A percentile compares a stretch with the other conserved stretches of the same genome.
Evolutionary conservation across 1,140 invertebrate species (phyloP).

Genomic region (Leguminivora glycinivorella): DNA sequence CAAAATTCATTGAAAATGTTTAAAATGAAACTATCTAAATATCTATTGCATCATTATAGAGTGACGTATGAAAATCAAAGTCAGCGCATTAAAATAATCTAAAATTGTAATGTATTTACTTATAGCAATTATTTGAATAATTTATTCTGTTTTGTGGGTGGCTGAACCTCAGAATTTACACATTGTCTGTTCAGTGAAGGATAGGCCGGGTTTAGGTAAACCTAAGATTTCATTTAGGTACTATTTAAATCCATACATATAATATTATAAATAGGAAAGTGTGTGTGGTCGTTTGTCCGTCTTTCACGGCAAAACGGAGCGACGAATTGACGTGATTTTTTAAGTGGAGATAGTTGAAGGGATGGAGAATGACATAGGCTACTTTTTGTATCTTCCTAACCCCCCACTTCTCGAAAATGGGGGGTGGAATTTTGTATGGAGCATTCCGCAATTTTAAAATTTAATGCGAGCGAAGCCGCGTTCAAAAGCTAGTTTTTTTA

Average conservation of each 20-base stretch:
- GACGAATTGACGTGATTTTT: too few relatives aligned
- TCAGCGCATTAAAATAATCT: not conserved
- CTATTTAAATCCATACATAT: not conserved
- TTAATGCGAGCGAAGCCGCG: too few relatives aligned
- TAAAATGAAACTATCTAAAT: conserved; percentile 2
- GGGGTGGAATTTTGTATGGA: too few relatives aligned
- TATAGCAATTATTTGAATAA: conserved; percentile 7
- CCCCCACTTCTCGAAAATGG: too few relatives aligned
- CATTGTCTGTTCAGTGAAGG: not conserved
- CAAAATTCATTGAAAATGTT: not conserved
- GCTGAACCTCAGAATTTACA: not conserved
- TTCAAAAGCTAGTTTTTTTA: too few relatives aligned
- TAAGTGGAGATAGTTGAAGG: too few relatives aligned
- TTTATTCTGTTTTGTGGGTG: not conserved
- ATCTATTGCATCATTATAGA: not conserved
- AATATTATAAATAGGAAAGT: too few relatives aligned
- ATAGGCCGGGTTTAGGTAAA: not conserved
- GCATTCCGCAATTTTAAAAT: too few relatives aligned
- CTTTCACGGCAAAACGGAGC: too few relatives aligned
- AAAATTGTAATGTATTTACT: conserved; percentile 7
- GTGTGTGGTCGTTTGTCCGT: too few relatives aligned
- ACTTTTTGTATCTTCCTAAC: too few relatives aligned
- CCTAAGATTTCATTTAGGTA: not conserved
- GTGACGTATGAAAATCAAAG: conserved; percentile 10
- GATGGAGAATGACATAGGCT: too few relatives aligned